phyloP scores from a whole-genome alignment of 2,113 vertebrate genomes.

The Fregata magnificens region DNA sequence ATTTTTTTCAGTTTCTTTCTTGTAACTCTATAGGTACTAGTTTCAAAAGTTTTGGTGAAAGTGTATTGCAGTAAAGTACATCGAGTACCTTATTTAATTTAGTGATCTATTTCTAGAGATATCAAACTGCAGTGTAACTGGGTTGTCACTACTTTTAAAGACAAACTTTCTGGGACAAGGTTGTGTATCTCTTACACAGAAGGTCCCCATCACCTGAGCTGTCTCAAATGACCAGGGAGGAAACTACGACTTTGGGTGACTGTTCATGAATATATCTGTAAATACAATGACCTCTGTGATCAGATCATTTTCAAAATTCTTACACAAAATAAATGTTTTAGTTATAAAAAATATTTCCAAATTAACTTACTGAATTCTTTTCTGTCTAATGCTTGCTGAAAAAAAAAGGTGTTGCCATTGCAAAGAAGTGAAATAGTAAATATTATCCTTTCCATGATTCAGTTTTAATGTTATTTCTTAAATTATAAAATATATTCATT shows the following conservation, averaged over 20 bases:
- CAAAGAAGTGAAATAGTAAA: not conserved
- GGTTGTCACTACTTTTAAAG: not conserved
- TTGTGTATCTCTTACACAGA: not conserved
- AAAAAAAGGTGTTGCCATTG: not conserved
- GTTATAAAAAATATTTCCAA: not conserved
- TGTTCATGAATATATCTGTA: not conserved
- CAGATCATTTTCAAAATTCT: not conserved
- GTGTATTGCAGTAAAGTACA: not conserved
- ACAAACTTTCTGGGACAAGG: not conserved
- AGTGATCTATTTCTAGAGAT: not conserved
- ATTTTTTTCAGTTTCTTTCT: not conserved
- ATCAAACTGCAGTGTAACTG: not conserved
- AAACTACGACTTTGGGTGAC: not conserved
- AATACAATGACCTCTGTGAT: not conserved
- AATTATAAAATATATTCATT: not conserved
- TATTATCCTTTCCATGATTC: not conserved
- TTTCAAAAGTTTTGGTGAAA: not conserved
- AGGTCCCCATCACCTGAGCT: not conserved
- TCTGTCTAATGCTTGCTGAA: not conserved
- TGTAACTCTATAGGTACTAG: not conserved
- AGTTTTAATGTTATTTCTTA: not conserved
- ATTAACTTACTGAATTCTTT: not conserved
- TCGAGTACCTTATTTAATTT: not conserved
- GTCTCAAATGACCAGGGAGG: not conserved
- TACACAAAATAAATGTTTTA: not conserved